Base-by-base conservation (phyloP, 1,140 invertebrate species). In the Caenorhabditis brenneri region DNA sequence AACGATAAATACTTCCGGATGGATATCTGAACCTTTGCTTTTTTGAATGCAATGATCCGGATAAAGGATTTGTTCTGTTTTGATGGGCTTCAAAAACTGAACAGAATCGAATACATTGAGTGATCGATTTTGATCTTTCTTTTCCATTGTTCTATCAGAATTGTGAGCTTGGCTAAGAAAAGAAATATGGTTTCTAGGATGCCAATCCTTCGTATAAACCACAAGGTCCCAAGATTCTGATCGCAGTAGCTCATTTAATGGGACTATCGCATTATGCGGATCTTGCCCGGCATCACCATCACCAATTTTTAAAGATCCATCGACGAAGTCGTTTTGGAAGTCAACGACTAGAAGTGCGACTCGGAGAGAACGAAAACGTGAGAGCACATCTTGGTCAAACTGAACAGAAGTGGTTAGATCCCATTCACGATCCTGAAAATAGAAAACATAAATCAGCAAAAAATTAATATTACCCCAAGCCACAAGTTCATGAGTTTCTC, bases 291-390 rank as follows among this genome's bases (percentile, higher is more conserved):
- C 88, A 19, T 65, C 51, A 16, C 88, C 88, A 24, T 87, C 88
- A 74, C 94, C 95, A 88, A 99, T 95, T 88, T 97, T 95, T 79
- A 99, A 93, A 16, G 95, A 95, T 60, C 97, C 97, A 81, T 94
- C 94, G 88, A 99, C 97, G 92, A 99, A 99, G 92, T 99, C 97
- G 92, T 99, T 98, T 92, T 99, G 97, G 4, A 98, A 96, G 92
- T 99, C 97, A 69, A 99, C 95, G 83, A 98, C 94, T 36, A 99
- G 92, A 89, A 98, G 94, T n/a, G 95, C 96, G 51, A 85, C 80
- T 33, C 53, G 49, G 16, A 81, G 80, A n/a, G 46, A 55, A 31
- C 79, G 46, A 4, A 80, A 19, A 12, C 46, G 51, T 7, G 79
- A 31, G 19, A 51, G 79, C 9, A 80, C 48, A 29, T 80, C 48